A percentile compares a stretch with the other conserved stretches of the same genome.
These are phyloP conservation scores for Rhabditoides inermis DNA, from an alignment of 2,888 invertebrate genomes.

Conservation along the genomic window DNA sequence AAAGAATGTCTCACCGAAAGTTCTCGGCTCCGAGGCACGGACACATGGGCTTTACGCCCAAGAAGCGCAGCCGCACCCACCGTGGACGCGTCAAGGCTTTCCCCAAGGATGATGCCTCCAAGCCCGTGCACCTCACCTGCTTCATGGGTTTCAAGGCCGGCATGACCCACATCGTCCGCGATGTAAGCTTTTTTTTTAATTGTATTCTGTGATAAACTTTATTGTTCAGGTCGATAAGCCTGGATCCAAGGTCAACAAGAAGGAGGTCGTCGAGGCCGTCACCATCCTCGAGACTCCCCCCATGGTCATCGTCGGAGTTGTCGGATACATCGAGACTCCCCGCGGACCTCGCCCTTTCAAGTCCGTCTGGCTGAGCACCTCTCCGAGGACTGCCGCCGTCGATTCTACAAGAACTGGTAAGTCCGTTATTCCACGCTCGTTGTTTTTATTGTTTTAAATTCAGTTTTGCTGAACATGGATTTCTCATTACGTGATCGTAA, in stretches of 20 bases:
- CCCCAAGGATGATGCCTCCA: conserved; percentile 89
- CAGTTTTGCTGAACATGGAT: conserved; percentile 1
- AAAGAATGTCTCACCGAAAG: conserved; percentile 82
- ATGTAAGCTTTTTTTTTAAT: conserved; percentile 58
- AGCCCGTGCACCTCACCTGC: conserved; percentile 85
- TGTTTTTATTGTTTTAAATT: conserved; percentile 2
- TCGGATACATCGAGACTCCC: conserved; percentile 97
- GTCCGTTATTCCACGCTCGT: no score
- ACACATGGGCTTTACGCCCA: conserved; percentile 98
- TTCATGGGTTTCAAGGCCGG: conserved; percentile 98
- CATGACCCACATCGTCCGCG: conserved; percentile 98
- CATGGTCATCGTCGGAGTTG: conserved; percentile 86
- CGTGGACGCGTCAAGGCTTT: conserved; percentile 99
- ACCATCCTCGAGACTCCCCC: conserved; percentile 96
- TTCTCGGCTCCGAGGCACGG: conserved; percentile 99
- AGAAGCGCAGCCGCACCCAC: conserved; percentile 88
- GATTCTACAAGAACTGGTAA: conserved; percentile 99
- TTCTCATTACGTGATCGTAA: neutral
- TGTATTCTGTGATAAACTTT: neutral
- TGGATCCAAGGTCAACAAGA: conserved; percentile 88
- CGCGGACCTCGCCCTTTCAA: conserved; percentile 87
- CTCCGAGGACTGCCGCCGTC: conserved; percentile 91
- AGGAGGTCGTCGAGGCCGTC: conserved; percentile 97
- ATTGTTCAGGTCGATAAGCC: conserved; percentile 47
- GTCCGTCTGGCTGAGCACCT: conserved; percentile 96